phyloP scores from a whole-genome alignment of 2,797 vertebrate genomes.

The Mus caroli region DNA sequence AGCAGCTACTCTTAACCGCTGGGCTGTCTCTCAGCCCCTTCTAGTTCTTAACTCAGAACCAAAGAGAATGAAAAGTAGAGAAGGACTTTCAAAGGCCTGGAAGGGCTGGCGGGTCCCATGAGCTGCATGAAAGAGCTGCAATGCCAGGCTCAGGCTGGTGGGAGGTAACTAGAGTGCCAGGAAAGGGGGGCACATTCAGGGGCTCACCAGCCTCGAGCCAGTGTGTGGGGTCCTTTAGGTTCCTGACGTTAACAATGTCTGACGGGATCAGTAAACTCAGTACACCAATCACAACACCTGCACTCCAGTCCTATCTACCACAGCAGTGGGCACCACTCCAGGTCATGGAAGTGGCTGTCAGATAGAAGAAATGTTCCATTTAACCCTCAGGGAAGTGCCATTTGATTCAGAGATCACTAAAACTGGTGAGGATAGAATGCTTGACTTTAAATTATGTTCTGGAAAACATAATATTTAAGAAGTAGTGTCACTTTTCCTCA shows the following conservation, averaged over 20 bases:
- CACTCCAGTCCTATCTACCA: slow-evolving; percentile 92
- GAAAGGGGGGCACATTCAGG: background rate
- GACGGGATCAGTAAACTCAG: background rate
- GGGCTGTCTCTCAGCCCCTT: background rate
- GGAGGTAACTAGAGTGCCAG: slow-evolving; percentile 87
- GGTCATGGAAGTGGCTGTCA: slow-evolving; percentile 96
- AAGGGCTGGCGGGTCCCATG: background rate
- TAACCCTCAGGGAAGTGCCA: slow-evolving; percentile 2
- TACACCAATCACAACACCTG: slow-evolving; percentile 70
- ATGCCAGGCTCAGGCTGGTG: background rate
- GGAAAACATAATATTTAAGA: background rate
- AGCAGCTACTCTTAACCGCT: background rate
- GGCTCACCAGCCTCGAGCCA: background rate
- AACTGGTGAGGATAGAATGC: slow-evolving; percentile 29
- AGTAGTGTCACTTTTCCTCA: background rate
- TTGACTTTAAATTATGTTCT: slow-evolving; percentile 39
- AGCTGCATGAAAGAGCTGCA: background rate
- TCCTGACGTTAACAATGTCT: background rate
- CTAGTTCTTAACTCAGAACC: background rate
- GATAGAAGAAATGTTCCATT: slow-evolving; percentile 83
- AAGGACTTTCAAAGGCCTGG: background rate
- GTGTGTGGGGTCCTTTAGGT: background rate
- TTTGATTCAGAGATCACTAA: background rate
- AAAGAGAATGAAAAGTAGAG: background rate
- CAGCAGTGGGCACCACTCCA: slow-evolving; percentile 95